Evolutionary conservation across 2,888 invertebrate species (phyloP).

Genomic region (Volucella inflata): DNA sequence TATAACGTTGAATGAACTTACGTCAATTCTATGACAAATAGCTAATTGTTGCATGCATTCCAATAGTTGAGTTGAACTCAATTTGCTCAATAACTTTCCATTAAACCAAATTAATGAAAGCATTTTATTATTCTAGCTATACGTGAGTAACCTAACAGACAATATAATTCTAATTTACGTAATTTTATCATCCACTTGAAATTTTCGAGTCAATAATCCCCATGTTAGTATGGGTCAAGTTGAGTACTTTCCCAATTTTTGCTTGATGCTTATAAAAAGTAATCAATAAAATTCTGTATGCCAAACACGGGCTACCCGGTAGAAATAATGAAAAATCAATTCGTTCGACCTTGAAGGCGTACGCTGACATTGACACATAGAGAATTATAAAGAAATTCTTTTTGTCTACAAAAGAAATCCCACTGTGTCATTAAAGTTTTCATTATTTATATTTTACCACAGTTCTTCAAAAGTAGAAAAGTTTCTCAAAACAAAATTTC

Average conservation of each 20-base stretch:
- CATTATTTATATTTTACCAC: conserved; percentile 29
- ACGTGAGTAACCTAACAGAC: too few relatives aligned
- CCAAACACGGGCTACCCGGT: conserved; percentile 6
- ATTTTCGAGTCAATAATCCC: conserved; percentile 34
- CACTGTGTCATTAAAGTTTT: conserved; percentile 11
- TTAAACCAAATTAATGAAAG: not conserved
- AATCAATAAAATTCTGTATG: conserved; percentile 31
- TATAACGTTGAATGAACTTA: not conserved
- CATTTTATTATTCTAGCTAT: not conserved
- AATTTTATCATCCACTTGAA: not conserved
- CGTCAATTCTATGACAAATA: too few relatives aligned
- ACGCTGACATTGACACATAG: conserved; percentile 49
- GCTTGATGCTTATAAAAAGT: not conserved
- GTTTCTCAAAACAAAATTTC: too few relatives aligned
- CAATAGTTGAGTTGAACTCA: not conserved
- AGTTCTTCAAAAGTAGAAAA: not conserved
- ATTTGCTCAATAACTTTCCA: not conserved
- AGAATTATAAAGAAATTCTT: not conserved
- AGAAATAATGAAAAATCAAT: conserved; percentile 46
- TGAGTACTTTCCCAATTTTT: not conserved
- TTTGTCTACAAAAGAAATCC: conserved; percentile 4
- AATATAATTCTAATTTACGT: conserved; percentile 7
- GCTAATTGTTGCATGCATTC: too few relatives aligned
- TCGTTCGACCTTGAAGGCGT: conserved; percentile 45
- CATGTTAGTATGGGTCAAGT: conserved; percentile 48